A percentile compares a stretch with the other conserved stretches of the same genome.
Conservation (phyloP, 2,113 vertebrate species). For the Micromys minutus region DNA sequence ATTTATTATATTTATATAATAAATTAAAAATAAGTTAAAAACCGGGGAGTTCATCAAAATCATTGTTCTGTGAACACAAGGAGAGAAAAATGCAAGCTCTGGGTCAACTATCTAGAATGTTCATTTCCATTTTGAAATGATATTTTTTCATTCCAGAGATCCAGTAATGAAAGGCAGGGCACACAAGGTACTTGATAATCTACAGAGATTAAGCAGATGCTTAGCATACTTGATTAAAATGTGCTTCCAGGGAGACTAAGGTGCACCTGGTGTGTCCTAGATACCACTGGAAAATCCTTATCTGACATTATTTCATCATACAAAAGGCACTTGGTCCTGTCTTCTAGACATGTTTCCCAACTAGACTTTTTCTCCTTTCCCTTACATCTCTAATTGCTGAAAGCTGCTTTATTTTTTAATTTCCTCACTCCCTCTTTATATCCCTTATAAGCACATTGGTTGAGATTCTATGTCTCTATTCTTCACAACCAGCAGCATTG, state of each 20-base stretch:
- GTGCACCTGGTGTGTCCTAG: no score
- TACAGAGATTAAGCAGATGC: neutral
- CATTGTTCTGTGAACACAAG: neutral
- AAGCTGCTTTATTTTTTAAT: neutral
- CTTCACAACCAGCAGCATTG: neutral
- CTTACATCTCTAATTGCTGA: neutral
- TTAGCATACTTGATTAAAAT: neutral
- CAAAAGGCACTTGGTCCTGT: no score
- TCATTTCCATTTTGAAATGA: neutral
- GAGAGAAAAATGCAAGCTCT: neutral
- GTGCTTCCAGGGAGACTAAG: neutral
- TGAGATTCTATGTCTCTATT: neutral
- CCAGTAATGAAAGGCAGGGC: neutral
- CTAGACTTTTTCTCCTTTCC: neutral
- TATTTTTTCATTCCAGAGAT: conserved; percentile 14
- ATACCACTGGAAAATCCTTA: no score
- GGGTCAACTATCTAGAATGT: neutral
- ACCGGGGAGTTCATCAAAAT: neutral
- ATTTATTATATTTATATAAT: no score
- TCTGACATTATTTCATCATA: neutral
- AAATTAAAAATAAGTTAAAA: no score
- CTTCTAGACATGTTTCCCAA: neutral
- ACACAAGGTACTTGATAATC: neutral
- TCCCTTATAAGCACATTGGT: neutral
- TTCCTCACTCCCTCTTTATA: neutral